Evolutionary conservation across 2,888 invertebrate genomes (phyloP), one percentile per base, ranked within the genome.

Genomic region (Rhimphoctona megacephalus): DNA sequence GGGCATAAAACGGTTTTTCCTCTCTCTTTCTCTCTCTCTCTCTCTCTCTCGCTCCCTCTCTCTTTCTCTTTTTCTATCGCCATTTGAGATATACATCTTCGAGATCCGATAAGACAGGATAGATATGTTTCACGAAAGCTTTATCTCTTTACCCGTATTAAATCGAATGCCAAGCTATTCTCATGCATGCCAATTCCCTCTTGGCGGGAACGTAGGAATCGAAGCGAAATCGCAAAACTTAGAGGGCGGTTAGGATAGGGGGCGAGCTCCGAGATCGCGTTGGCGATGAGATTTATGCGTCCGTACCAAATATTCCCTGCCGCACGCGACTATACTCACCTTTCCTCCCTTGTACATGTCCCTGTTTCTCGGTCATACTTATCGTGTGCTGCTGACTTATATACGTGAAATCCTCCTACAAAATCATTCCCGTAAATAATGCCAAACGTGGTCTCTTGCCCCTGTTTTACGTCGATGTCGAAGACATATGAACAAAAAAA

Each of bases 111-210:
- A 93, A 93, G 91, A 91, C 90, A 91, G 92, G 92, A 93, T 92
- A 91, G 93, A 93, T 93, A 93, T 92, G 93, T 93, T 93, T 93
- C 91, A 90, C 92, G 91, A 76, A 74, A 90, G 90, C 90, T 91
- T 92, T 91, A 92, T 92, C 92, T 92, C 93, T 93, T 93, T 93
- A 93, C 92, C 89, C 92, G 92, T 90, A 93, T 93, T 93, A 93
- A 93, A 93, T 93, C 93, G 93, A 93, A 93, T 90, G 92, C 93
- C 92, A 91, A 88, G 91, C 90, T 91, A 92, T 93, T 93, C 93
- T 94, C 93, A 93, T 94, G 94, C 94, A 94, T 94, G 93, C 93
- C 94, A 94, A 94, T 94, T 93, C 90, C 90, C 87, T 88, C 89
- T 77, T 46, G 83, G 78, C 83, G 85, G 33, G 76, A 76, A 76